Evolutionary conservation across 2,113 vertebrate species (phyloP), one percentile per base, ranked within the genome.

Genomic region (Saguinus midas): DNA sequence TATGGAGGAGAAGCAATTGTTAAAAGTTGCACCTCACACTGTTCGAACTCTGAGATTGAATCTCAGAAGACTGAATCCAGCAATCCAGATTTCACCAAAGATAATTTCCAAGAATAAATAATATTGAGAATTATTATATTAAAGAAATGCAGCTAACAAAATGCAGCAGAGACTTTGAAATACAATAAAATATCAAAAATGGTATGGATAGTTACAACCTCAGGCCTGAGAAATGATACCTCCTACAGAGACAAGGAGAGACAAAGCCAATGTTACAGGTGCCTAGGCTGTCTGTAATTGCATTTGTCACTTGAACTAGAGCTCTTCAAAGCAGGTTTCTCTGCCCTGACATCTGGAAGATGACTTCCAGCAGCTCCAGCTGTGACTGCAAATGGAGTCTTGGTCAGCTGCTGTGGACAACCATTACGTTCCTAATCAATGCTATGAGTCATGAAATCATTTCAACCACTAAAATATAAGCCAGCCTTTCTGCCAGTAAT

Each of bases 401-500:
- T 92, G 45, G 83, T 45, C 64, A 95, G 40, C 85, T 57, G 48
- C 45, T 92, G 9, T 52, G 70, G 61, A 75, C 16, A n/a, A n/a
- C n/a, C 4, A 4, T 72, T 52, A 87, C 29, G 16, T 23, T 45
- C 4, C 70, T 92, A 76, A 87, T 90, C 50, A 81, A 73, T 94
- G 80, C 52, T 55, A 23, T 90, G 95, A 96, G 72, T 58, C 93
- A 94, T 52, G 66, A 92, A 95, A 78, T 48, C 25, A 40, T 64
- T 94, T 94, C 73, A 96, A 37, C 52, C 52, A 72, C 55, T 75
- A 21, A 87, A 90, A 32, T 45, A 72, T 57, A 72, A 95, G 35
- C 17, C 45, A 52, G 48, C 17, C 90, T 75, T 96, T 45, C 58
- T 87, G 57, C 29, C 55, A 95, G 45, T 48, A 40, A n/a, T 50